Base-by-base conservation (phyloP, 2,888 invertebrate species). In the Drosophila mulleri region DNA sequence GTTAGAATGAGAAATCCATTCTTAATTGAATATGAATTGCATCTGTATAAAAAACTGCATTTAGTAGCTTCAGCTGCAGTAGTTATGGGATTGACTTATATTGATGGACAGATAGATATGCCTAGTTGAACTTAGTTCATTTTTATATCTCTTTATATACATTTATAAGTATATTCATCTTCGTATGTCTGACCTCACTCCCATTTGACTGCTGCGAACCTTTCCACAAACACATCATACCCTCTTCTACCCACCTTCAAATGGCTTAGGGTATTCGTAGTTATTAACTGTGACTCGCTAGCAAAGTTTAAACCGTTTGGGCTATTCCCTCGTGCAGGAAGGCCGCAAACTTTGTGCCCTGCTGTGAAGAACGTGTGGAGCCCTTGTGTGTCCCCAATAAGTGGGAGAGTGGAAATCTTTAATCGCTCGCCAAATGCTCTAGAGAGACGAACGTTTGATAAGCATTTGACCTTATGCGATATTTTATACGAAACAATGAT, bases 361-460 rank as follows among this genome's bases (percentile, higher is more conserved):
- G 74, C 58, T 69, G 62, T 52, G 57, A 16, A 57, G 67, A 23
- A 58, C 72, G 66, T 67, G 58, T 29, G 45, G 42, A 20, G 48
- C 32, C 14, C 32, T 23, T 63, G 45, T 14, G 35, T 6, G 57
- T 39, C 7, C 39, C 20, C 41, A 26, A 54, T n/a, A 59, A 69
- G 47, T 67, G 67, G 23, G 69, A 67, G 63, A 61, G 56, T 58
- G 58, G 53, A 83, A 86, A 81, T 82, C 84, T 84, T 84, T 87
- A 84, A 89, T 84, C 84, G 84, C 82, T 79, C 56, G 80, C 84
- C 72, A 87, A 84, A 84, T 75, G 82, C 84, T 87, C 84, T 47
- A 63, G 84, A 82, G 84, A 82, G 75, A 77, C 89, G 6, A 72
- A 73, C 65, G 62, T 66, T 70, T 77, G 84, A 84, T 84, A 84